phyloP scores from a whole-genome alignment of 2,797 vertebrate species.

The Podarcis siculus region DNA sequence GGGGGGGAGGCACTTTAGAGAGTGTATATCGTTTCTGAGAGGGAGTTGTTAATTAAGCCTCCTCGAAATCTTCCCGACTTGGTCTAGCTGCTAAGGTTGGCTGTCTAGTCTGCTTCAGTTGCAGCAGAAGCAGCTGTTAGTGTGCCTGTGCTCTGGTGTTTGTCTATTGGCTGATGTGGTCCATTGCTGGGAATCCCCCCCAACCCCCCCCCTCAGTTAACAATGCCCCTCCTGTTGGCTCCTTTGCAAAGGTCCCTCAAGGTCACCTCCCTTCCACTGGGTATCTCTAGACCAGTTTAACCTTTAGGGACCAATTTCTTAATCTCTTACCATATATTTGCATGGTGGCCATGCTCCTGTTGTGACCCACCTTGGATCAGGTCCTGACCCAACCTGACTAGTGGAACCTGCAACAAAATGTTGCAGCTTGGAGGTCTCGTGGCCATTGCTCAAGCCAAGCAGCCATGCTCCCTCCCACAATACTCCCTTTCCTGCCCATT shows the following conservation, averaged over 20 bases:
- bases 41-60: neutral
- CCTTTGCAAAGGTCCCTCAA: neutral
- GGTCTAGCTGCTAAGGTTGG: neutral
- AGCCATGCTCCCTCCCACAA: too few species aligned
- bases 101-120: accelerated
- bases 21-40: neutral
- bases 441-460: too few species aligned
- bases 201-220: neutral
- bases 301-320: too few species aligned
- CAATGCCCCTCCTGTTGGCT: neutral
- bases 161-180: accelerated
- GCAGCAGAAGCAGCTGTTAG: accelerated
- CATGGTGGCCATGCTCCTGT: too few species aligned
- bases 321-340: too few species aligned
- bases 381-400: too few species aligned
- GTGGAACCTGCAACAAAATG: too few species aligned
- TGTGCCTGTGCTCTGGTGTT: neutral
- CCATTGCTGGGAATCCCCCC: neutral
- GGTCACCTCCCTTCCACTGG: neutral
- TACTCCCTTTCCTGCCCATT: too few species aligned
- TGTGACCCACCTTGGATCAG: too few species aligned
- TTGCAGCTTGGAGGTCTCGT: too few species aligned
- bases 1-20: neutral
- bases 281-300: neutral
- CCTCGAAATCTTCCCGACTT: neutral